Conservation (phyloP, 2,888 invertebrate species). For the Parnassius glacialis region DNA sequence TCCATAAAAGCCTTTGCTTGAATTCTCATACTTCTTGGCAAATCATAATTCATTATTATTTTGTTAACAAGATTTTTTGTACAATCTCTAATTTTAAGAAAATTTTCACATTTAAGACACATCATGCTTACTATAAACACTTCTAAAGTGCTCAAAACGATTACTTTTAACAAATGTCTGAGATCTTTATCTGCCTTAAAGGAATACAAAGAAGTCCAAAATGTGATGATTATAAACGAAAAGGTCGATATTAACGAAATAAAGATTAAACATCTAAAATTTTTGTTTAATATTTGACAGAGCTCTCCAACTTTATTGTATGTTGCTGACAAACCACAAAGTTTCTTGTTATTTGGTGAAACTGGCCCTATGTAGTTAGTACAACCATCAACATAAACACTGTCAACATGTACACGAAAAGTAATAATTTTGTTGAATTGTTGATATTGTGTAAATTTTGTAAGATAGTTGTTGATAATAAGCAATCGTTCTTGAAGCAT, state of each 20-base stretch:
- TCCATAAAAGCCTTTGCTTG: conserved; percentile 65
- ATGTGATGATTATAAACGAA: conserved; percentile 46
- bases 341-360: conserved; percentile 14
- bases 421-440: neutral
- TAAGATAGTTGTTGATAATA: conserved; percentile 13
- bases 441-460: neutral
- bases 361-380: neutral
- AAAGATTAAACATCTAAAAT: conserved; percentile 59
- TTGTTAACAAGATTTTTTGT: conserved; percentile 57
- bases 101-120: conserved; percentile 49
- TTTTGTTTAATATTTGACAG: conserved; percentile 46
- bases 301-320: conserved; percentile 43
- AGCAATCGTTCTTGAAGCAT: conserved; percentile 5
- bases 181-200: conserved; percentile 38
- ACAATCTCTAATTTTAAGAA: conserved; percentile 44
- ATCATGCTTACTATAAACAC: conserved; percentile 45
- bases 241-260: conserved; percentile 56
- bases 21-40: conserved; percentile 51
- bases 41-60: conserved; percentile 59
- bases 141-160: conserved; percentile 46
- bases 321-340: conserved; percentile 7
- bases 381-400: neutral
- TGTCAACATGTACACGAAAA: neutral
- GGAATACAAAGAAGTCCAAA: conserved; percentile 52
- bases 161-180: conserved; percentile 41